Evolutionary conservation across 2,113 vertebrate species (phyloP).

Genomic region (Gavia stellata): DNA sequence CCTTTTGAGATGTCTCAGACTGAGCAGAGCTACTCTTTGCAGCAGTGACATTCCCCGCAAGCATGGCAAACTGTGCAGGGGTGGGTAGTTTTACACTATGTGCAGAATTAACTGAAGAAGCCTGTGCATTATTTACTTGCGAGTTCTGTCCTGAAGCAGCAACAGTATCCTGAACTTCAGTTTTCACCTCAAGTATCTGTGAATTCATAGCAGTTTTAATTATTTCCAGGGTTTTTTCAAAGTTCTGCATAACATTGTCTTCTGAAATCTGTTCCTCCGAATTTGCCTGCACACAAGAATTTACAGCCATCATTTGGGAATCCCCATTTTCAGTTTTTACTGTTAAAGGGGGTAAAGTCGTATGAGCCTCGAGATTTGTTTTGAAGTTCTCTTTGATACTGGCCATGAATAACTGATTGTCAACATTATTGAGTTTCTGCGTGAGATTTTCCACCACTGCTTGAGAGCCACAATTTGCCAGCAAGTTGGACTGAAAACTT

Average conservation of each 20-base stretch:
- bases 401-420: constrained; percentile 83
- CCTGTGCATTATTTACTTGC: constrained; percentile 58
- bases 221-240: constrained; percentile 77
- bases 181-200: constrained; percentile 73
- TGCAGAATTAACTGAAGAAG: constrained; percentile 34
- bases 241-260: constrained; percentile 72
- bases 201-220: constrained; percentile 78
- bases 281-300: constrained; percentile 55
- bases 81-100: constrained; percentile 29
- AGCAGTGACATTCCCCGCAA: not conserved
- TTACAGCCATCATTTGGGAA: constrained; percentile 65
- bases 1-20: constrained; percentile 60
- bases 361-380: constrained; percentile 59
- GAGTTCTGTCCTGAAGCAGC: constrained; percentile 47
- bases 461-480: constrained; percentile 72
- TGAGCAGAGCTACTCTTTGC: constrained; percentile 53
- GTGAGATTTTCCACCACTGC: constrained; percentile 72
- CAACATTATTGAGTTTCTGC: constrained; percentile 79
- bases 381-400: constrained; percentile 79
- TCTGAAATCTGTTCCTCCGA: constrained; percentile 65
- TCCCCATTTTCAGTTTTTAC: constrained; percentile 78
- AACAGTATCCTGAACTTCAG: constrained; percentile 59
- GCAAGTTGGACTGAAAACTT: constrained; percentile 64
- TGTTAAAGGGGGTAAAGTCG: constrained; percentile 55
- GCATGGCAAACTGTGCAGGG: constrained; percentile 36